Conservation (phyloP, 2,797 vertebrate species). For the Euphonia xanthogaster region DNA sequence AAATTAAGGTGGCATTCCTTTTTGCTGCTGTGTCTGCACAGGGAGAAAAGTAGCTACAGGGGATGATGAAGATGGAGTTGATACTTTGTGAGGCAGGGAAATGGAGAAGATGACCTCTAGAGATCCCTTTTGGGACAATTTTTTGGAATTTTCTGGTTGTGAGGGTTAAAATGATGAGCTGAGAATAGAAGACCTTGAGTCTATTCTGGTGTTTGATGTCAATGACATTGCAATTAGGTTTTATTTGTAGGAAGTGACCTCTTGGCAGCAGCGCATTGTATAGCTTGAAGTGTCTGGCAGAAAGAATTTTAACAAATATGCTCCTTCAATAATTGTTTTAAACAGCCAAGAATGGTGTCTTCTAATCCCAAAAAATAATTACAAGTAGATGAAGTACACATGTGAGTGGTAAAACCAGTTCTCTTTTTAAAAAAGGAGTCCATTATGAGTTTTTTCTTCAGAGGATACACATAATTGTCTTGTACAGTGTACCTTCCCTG, state of each 20-base stretch:
- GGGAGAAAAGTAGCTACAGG: background rate
- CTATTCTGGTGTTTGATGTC: background rate
- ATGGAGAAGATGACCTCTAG: background rate
- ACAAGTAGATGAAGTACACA: background rate
- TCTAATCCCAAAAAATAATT: background rate
- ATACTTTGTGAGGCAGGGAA: background rate
- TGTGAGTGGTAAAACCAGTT: rapidly evolving
- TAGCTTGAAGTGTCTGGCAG: background rate
- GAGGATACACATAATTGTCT: background rate
- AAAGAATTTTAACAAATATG: background rate
- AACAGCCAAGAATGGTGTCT: background rate
- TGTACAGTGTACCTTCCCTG: background rate
- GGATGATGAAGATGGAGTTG: background rate
- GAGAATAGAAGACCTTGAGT: background rate
- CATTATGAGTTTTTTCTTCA: background rate
- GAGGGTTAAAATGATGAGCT: background rate
- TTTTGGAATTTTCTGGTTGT: background rate
- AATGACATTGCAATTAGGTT: background rate
- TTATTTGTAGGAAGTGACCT: background rate
- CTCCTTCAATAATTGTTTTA: background rate
- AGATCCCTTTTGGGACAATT: background rate
- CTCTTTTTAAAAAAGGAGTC: background rate
- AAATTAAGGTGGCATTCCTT: background rate
- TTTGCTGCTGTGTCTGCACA: background rate
- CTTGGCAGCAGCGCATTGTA: background rate